Percentiles rank a stretch among this genome's conserved stretches.
These are phyloP conservation scores for Noturus placidus DNA, from an alignment of 2,113 vertebrate genomes.

Conservation along the genomic window DNA sequence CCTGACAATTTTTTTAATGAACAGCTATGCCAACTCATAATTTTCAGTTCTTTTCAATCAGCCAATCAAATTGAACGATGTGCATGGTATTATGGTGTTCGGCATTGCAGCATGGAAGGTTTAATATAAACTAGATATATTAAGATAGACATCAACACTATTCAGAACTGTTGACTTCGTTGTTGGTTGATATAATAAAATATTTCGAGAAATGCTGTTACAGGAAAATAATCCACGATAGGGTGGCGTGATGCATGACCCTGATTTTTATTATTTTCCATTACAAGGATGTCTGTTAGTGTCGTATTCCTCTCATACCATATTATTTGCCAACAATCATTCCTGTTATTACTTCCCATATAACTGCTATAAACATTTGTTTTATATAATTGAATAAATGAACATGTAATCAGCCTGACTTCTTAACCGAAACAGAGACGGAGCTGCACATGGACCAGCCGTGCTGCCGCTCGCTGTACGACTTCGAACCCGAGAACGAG, in stretches of 20 bases:
- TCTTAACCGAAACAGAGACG: slow-evolving; percentile 68
- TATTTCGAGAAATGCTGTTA: background rate
- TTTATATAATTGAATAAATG: background rate
- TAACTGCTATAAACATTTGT: background rate
- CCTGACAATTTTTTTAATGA: background rate
- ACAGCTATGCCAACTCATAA: background rate
- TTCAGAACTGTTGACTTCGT: background rate
- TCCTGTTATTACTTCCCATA: background rate
- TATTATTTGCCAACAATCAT: background rate
- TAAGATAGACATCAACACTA: background rate
- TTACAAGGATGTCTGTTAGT: background rate
- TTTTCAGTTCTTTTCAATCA: too few species aligned
- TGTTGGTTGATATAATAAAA: background rate
- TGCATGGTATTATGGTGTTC: background rate
- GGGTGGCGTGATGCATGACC: background rate
- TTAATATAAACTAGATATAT: background rate
- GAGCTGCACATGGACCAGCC: slow-evolving; percentile 82
- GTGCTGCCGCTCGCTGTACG: slow-evolving; percentile 89
- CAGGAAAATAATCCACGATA: background rate
- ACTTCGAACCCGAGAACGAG: slow-evolving; percentile 92
- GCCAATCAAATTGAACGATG: background rate
- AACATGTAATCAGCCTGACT: background rate
- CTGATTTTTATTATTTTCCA: background rate
- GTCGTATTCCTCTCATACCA: background rate
- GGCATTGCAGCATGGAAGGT: background rate